Conservation (phyloP, 1,140 invertebrate species). For the Bombus sylvicola region DNA sequence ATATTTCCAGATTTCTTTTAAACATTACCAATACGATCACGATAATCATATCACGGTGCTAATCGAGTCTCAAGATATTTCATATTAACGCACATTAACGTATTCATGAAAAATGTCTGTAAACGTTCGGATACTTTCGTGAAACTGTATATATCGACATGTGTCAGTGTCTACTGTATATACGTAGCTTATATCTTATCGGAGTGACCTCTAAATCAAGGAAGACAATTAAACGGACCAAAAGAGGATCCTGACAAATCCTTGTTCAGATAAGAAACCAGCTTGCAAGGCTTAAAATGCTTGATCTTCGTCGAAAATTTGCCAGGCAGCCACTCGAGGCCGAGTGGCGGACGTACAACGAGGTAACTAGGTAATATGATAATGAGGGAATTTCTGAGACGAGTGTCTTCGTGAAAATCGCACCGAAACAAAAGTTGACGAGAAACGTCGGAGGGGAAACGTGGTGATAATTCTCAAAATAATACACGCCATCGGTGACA, state of each 20-base stretch:
- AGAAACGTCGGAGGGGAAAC: neutral
- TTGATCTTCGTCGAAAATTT: neutral
- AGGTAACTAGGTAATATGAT: constrained; percentile 50
- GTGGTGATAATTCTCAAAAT: neutral
- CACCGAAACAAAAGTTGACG: neutral
- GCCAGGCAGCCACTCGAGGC: constrained; percentile 1
- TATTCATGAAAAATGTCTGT: no score
- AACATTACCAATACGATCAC: no score
- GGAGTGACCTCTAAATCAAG: neutral
- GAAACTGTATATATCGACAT: no score
- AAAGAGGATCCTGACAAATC: neutral
- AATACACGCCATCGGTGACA: neutral
- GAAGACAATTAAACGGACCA: neutral
- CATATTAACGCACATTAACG: no score
- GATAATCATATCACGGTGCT: no score
- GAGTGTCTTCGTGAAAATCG: neutral
- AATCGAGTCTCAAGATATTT: no score
- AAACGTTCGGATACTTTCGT: no score
- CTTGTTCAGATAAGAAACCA: neutral
- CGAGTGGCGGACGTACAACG: constrained; percentile 17
- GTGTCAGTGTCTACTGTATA: no score
- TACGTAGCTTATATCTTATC: no score
- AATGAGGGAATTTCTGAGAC: constrained; percentile 42
- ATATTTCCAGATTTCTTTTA: no score
- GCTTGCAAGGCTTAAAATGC: neutral